Evolutionary conservation across 2,113 vertebrate genomes (phyloP).

Genomic region (Dicaeum eximium): DNA sequence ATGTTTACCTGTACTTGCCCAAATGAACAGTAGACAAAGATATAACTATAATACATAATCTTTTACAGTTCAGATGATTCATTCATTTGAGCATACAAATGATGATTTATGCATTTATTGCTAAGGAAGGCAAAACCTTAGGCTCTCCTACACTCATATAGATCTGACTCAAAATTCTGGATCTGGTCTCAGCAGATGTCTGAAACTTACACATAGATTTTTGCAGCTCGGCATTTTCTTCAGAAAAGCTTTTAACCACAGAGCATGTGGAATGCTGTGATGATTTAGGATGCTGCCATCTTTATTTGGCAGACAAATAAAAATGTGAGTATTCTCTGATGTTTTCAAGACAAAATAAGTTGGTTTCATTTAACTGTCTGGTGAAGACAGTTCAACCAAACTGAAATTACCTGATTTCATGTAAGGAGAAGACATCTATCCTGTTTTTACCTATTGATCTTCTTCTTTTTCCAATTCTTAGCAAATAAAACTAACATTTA

Average conservation of each 20-base stretch:
- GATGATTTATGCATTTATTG: rapidly evolving
- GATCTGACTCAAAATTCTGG: neutral
- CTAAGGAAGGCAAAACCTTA: neutral
- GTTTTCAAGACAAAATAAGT: neutral
- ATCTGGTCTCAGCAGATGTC: neutral
- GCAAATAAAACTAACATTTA: neutral
- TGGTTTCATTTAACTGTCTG: neutral
- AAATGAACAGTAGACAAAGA: neutral
- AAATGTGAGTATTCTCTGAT: neutral
- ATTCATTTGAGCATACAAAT: neutral
- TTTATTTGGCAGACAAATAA: neutral
- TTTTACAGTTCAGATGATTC: neutral
- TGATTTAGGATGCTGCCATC: neutral
- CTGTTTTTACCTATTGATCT: neutral
- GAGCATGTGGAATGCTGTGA: neutral
- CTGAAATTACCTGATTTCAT: neutral
- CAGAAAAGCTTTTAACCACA: neutral
- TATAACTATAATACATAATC: neutral
- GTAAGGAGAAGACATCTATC: neutral
- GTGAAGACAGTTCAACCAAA: neutral
- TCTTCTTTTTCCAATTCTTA: neutral
- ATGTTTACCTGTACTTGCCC: neutral
- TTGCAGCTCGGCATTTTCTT: neutral
- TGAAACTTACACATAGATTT: neutral
- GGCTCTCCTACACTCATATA: neutral